A percentile compares a stretch with the other conserved stretches of the same genome.
phyloP scores from a whole-genome alignment of 2,888 invertebrate species.

The Agapetus fuscipes region DNA sequence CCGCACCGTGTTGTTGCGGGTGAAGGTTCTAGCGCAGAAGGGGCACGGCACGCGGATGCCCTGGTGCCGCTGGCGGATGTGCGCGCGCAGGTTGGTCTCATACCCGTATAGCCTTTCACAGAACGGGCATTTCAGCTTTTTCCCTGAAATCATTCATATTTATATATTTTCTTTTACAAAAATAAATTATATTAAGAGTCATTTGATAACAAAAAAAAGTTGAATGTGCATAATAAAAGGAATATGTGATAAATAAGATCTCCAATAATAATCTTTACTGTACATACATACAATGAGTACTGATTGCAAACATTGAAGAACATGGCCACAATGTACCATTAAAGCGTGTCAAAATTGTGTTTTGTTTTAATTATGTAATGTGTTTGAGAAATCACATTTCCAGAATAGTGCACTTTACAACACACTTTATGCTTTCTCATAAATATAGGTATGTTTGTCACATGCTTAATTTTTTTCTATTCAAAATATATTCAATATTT shows the following conservation, averaged over 20 bases:
- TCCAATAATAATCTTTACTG: background rate
- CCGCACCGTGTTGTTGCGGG: conserved; percentile 85
- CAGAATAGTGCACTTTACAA: too few relatives aligned
- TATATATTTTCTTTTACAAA: too few relatives aligned
- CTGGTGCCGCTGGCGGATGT: conserved; percentile 85
- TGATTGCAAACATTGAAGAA: too few relatives aligned
- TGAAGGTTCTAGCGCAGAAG: conserved; percentile 83
- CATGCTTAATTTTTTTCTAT: too few relatives aligned
- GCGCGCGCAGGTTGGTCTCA: conserved; percentile 85
- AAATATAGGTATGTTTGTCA: too few relatives aligned
- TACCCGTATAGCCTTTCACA: conserved; percentile 89
- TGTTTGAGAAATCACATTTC: too few relatives aligned
- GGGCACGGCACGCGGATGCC: conserved; percentile 88
- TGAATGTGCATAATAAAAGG: conserved; percentile 7
- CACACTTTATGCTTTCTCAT: too few relatives aligned
- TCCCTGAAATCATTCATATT: conserved; percentile 49
- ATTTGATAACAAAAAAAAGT: background rate
- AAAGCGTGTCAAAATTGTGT: too few relatives aligned
- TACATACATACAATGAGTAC: too few relatives aligned
- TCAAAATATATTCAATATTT: too few relatives aligned
- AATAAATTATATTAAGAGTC: background rate
- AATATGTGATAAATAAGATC: conserved; percentile 4
- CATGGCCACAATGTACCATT: too few relatives aligned
- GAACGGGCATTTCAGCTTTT: conserved; percentile 86
- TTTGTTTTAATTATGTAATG: too few relatives aligned